Evolutionary conservation across 2,113 vertebrate species (phyloP).

Genomic region (Tinamus guttatus): DNA sequence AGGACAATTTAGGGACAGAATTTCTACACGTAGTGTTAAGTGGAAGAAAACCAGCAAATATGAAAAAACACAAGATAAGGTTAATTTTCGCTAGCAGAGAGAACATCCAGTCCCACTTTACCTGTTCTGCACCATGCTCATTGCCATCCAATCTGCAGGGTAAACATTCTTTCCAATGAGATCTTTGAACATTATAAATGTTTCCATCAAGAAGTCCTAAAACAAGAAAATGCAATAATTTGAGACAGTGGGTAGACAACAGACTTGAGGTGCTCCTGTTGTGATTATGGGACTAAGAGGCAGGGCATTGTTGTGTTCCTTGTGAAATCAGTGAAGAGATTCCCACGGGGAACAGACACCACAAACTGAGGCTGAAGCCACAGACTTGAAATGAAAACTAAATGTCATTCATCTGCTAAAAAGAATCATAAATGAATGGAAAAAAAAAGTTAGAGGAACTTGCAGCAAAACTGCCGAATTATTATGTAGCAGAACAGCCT

Average conservation of each 20-base stretch:
- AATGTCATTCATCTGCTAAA: neutral
- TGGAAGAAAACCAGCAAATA: neutral
- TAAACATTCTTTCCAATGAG: conserved; percentile 97
- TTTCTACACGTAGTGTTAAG: neutral
- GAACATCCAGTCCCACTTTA: conserved; percentile 35
- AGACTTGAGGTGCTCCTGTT: neutral
- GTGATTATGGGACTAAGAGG: neutral
- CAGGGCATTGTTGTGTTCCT: neutral
- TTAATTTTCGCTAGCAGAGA: neutral
- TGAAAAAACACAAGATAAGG: neutral
- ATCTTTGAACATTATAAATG: conserved; percentile 95
- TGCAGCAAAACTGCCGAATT: neutral
- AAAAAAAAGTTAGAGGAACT: neutral
- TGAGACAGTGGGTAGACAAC: neutral
- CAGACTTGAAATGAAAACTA: neutral
- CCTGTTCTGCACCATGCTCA: conserved; percentile 99
- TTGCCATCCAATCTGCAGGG: conserved; percentile 95
- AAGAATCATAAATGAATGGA: neutral
- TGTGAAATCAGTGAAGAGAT: neutral
- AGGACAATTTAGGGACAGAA: neutral
- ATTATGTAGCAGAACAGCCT: neutral
- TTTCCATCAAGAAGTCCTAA: conserved; percentile 98
- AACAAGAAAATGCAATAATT: neutral
- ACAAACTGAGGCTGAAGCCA: neutral
- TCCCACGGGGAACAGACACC: neutral